These are phyloP conservation scores for Nerophis ophidion DNA, from an alignment of 2,113 vertebrate genomes.

Conservation along the genomic window DNA sequence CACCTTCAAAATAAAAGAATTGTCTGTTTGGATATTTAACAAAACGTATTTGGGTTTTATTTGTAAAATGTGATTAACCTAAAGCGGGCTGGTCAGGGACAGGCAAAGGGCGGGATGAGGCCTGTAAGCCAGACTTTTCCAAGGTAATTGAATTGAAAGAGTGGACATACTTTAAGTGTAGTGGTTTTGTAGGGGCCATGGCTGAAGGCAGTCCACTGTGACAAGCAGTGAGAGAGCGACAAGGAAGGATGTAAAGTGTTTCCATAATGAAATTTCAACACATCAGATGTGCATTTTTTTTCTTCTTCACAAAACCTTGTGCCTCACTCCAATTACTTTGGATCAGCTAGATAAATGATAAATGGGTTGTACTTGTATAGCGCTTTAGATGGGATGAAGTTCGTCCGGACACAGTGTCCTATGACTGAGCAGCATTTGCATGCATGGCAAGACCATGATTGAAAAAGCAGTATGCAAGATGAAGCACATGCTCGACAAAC, in stretches of 20 bases:
- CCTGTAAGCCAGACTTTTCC: no score
- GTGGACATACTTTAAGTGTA: conserved; percentile 32
- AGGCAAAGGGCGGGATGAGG: not conserved
- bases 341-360: no score
- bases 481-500: conserved; percentile 38
- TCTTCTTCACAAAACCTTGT: conserved; percentile 23
- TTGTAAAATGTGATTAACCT: no score
- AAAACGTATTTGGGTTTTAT: no score
- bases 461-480: conserved; percentile 26
- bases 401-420: conserved; percentile 37
- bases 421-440: conserved; percentile 35
- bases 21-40: no score
- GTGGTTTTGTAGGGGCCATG: conserved; percentile 25
- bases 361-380: no score
- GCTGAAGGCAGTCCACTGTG: conserved; percentile 44
- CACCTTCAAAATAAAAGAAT: no score
- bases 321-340: conserved; percentile 47
- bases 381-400: conserved; percentile 40
- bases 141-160: conserved; percentile 45
- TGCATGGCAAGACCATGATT: conserved; percentile 28
- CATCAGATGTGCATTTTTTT: not conserved
- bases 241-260: not conserved
- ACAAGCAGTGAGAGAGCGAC: conserved; percentile 25
- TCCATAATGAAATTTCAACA: conserved; percentile 36
- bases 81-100: conserved; percentile 19